Base-by-base conservation (phyloP, 2,888 invertebrate genomes). In the Andrena flavipes region DNA sequence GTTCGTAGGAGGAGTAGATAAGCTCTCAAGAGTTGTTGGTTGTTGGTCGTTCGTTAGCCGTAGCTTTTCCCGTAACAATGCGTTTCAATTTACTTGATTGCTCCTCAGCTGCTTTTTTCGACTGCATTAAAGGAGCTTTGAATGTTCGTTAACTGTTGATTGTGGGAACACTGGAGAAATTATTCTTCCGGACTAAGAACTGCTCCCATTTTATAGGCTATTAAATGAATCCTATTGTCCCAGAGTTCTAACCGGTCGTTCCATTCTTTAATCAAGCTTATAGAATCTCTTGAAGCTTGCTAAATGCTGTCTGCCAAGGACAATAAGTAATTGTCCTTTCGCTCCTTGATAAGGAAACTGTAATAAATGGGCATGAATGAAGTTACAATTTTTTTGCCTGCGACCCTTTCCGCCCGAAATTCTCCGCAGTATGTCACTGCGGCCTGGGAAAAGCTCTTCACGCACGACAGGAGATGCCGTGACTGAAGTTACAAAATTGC, bases 371-470 rank as follows among this genome's bases (percentile, higher is more conserved):
- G 67, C 23, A 60, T 51, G 16, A 10, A 7, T 4, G 67, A 29
- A 69, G 42, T 68, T 76, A 54, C 63, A 13, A 65, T 49, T 49
- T 29, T 29, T 60, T 64, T 10, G 49, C 49, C 10, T 13, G 65
- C 20, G 56, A 76, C 76, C 51, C 48, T 48, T 51, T 59, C n/a
- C 76, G n/a, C 20, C 5, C 1, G 16, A 48, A 59, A 33, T 56
- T 59, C n/a, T 30, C 30, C 13, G 20, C 48, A 10, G 49, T 59
- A 26, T 65, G 56, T 75, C 23, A n/a, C n/a, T 35, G 49, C 29
- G 1, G 10, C 4, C 16, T 33, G 76, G 10, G 49, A 59, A 76
- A 59, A 76, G 10, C 65, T 75, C 59, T 59, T 65, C 76, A 33
- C 54, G 48, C 48, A 7, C 23, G 49, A 56, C 64, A 29, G 26